Evolutionary conservation across 2,797 vertebrate genomes (phyloP), one percentile per base, ranked within the genome.

Genomic region (Galago senegalensis): DNA sequence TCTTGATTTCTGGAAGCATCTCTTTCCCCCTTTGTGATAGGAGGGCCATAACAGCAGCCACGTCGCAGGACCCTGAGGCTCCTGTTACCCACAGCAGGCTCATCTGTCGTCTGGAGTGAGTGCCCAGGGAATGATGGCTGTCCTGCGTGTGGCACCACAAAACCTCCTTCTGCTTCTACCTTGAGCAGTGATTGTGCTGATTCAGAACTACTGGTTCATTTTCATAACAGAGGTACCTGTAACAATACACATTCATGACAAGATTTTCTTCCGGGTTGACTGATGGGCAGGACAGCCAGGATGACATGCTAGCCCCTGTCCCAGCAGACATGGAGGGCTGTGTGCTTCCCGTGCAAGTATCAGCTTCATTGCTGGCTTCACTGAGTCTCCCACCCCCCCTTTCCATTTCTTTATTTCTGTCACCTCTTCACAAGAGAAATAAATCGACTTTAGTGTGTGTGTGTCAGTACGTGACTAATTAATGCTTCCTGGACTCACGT

Each of bases 381-480:
- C 4, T 29, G 0, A 49, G 29, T 65, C 46, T 81, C 31, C 70
- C 43, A 3, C 31, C 18, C n/a, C 16, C 20, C 1, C 1, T 87
- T 82, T 13, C 49, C 60, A 86, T 73, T 61, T 67, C 43, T 79
- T 91, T n/a, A 58, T 31, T 84, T 90, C 90, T 83, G 58, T 83
- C 49, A 79, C 73, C 82, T 88, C 56, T 92, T 97, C 93, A 95
- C 43, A 65, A 86, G 94, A 79, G 87, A 81, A 93, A 72, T 84
- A 94, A 84, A 87, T 91, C 67, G 81, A 58, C 73, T 95, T 92
- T 96, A 90, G 14, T 53, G 40, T 46, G 27, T 46, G 27, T 96
- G 88, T 75, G 69, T 93, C 93, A 83, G n/a, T 79, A 88, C 58
- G 70, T 95, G 70, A 75, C 92, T 60, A 34, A 81, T 86, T 94